Conservation (phyloP, 2,113 vertebrate genomes). For the Syrrhaptes paradoxus region DNA sequence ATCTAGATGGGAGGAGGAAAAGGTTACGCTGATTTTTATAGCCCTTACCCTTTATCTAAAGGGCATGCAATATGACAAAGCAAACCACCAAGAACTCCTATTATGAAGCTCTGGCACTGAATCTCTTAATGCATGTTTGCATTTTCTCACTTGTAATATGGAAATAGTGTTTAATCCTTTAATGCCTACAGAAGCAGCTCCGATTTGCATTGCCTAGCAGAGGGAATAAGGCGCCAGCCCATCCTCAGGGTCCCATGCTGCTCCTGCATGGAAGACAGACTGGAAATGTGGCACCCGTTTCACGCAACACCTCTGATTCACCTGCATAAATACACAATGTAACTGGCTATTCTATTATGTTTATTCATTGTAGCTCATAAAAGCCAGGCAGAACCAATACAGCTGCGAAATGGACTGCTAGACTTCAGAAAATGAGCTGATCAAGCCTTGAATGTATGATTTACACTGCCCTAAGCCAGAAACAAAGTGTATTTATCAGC, state of each 20-base stretch:
- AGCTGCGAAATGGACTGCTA: neutral
- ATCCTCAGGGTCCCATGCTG: neutral
- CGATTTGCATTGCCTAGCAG: neutral
- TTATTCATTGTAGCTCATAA: neutral
- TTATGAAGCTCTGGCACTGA: neutral
- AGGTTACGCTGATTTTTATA: slow-evolving; percentile 15
- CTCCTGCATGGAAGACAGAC: rapidly evolving
- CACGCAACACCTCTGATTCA: neutral
- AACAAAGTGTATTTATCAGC: neutral
- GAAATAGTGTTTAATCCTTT: neutral
- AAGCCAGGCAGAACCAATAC: neutral
- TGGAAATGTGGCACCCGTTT: neutral
- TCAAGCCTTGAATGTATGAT: neutral
- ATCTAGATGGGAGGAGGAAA: neutral
- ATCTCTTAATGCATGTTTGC: neutral
- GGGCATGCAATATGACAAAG: neutral
- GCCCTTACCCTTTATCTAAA: slow-evolving; percentile 7
- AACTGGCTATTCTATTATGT: neutral
- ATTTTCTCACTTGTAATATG: slow-evolving; percentile 8
- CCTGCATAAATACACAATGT: rapidly evolving
- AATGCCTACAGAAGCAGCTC: neutral
- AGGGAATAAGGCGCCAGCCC: neutral
- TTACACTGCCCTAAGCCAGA: neutral
- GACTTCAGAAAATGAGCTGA: neutral
- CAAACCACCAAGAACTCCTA: neutral